A percentile compares a stretch with the other conserved stretches of the same genome.
phyloP scores from a whole-genome alignment of 2,113 vertebrate species.

The Ceyx margarethae region DNA sequence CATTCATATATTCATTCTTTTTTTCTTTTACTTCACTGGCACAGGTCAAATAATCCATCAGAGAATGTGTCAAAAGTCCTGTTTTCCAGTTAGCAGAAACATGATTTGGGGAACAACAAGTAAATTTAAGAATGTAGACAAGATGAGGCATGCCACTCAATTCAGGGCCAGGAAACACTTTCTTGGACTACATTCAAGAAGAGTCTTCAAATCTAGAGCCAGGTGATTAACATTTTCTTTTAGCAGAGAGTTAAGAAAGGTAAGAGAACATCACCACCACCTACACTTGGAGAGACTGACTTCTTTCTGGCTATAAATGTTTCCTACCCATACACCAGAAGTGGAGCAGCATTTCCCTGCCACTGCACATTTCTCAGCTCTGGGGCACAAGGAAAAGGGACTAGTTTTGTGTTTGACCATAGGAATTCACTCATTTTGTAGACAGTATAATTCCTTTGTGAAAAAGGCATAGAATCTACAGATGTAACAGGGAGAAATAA shows the following conservation, averaged over 20 bases:
- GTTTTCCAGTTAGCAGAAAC: neutral
- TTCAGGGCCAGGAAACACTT: neutral
- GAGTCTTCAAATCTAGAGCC: neutral
- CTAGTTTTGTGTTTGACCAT: neutral
- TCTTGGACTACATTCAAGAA: neutral
- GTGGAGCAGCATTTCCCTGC: neutral
- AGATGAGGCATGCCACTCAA: rapidly evolving
- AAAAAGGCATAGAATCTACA: neutral
- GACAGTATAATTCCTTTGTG: neutral
- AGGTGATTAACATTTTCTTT: neutral
- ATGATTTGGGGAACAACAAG: neutral
- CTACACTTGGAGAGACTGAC: neutral
- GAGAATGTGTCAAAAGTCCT: neutral
- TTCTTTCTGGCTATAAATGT: neutral
- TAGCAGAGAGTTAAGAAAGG: neutral
- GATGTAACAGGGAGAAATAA: neutral
- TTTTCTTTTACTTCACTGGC: neutral
- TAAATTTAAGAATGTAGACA: neutral
- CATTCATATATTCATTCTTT: neutral
- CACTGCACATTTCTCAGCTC: neutral
- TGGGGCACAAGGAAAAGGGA: neutral
- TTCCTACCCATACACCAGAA: neutral
- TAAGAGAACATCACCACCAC: neutral
- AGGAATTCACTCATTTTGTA: neutral
- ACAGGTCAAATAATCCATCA: neutral